phyloP scores from a whole-genome alignment of 1,140 invertebrate genomes.

The Brachionus koreanus region DNA sequence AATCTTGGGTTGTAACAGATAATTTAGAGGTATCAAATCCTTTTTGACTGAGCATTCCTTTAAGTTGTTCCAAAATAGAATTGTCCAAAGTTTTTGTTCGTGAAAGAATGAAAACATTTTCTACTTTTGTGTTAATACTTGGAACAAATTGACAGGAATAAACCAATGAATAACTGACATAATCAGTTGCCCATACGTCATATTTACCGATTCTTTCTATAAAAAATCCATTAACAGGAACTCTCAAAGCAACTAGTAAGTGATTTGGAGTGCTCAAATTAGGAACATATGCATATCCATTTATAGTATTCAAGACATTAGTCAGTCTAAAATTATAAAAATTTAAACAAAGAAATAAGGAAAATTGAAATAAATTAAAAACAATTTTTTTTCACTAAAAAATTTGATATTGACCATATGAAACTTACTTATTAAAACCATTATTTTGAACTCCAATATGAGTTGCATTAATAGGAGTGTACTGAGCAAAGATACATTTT shows the following conservation, averaged over 20 bases:
- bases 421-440: constrained; percentile 35
- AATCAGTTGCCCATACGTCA: constrained; percentile 34
- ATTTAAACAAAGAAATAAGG: neutral
- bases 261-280: constrained; percentile 28
- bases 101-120: constrained; percentile 38
- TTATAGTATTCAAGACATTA: neutral
- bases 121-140: neutral
- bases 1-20: constrained; percentile 8
- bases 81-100: constrained; percentile 5
- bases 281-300: constrained; percentile 32
- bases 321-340: neutral
- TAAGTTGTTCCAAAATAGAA: neutral
- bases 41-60: constrained; percentile 5
- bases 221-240: constrained; percentile 33
- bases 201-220: constrained; percentile 37
- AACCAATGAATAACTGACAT: constrained; percentile 31
- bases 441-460: constrained; percentile 13
- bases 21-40: constrained; percentile 4
- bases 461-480: neutral
- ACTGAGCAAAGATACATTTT: constrained; percentile 15
- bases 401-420: too few relatives aligned
- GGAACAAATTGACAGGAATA: constrained; percentile 33
- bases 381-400: neutral
- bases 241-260: neutral
- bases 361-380: neutral